phyloP scores from a whole-genome alignment of 2,888 invertebrate genomes.

The Seira ritae region DNA sequence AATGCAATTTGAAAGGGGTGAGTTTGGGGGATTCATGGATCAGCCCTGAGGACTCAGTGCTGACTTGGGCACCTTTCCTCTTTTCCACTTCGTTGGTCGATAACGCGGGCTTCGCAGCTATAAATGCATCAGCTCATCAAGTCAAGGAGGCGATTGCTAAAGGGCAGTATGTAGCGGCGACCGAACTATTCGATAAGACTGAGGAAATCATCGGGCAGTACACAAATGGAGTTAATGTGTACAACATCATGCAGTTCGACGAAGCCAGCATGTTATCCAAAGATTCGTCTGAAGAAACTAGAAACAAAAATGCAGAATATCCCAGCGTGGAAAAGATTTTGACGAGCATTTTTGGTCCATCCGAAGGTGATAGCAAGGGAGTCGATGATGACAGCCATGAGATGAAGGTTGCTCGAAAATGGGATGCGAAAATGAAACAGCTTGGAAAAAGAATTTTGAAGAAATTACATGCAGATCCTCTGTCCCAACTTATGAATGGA shows the following conservation, averaged over 20 bases:
- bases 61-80: conserved; percentile 89
- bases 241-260: conserved; percentile 80
- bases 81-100: conserved; percentile 84
- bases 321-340: conserved; percentile 40
- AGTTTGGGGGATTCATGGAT: conserved; percentile 94
- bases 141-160: conserved; percentile 80
- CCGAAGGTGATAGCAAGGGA: background rate
- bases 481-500: conserved; percentile 83
- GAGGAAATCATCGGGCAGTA: conserved; percentile 81
- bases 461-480: conserved; percentile 66
- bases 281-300: background rate
- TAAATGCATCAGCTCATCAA: conserved; percentile 79
- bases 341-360: conserved; percentile 12
- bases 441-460: conserved; percentile 57
- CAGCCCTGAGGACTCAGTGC: conserved; percentile 88
- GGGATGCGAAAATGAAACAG: conserved; percentile 26
- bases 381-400: background rate
- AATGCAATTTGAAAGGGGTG: conserved; percentile 85
- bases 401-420: conserved; percentile 26
- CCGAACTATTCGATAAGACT: conserved; percentile 81
- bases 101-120: conserved; percentile 80
- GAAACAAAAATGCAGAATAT: background rate
- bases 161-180: conserved; percentile 80
- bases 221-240: conserved; percentile 86
- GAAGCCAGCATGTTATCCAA: background rate